Conservation (phyloP, 2,888 invertebrate species). For the Xestia ashworthii region DNA sequence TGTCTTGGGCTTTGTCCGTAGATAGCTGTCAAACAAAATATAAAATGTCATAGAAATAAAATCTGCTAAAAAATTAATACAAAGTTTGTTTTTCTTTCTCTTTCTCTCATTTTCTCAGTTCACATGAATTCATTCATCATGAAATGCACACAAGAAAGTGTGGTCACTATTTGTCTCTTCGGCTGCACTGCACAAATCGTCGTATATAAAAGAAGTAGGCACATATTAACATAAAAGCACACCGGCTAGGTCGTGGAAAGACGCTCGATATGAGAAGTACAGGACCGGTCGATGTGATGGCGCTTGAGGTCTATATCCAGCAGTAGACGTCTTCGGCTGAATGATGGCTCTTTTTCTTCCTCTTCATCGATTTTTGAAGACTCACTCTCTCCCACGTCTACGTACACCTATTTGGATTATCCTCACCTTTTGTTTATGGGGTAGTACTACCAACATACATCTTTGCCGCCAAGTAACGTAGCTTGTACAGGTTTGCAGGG, state of each 20-base stretch:
- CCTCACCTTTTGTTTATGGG: slow-evolving; percentile 1
- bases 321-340: background rate
- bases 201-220: background rate
- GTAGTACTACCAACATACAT: background rate
- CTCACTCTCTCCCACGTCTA: background rate
- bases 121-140: background rate
- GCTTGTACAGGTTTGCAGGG: too few species aligned
- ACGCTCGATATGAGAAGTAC: background rate
- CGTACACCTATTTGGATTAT: background rate
- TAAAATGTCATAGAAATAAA: slow-evolving; percentile 33
- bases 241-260: background rate
- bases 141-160: background rate
- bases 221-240: background rate
- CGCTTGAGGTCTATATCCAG: background rate
- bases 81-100: background rate
- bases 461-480: background rate
- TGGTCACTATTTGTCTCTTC: background rate
- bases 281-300: background rate
- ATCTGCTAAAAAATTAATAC: background rate
- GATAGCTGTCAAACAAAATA: slow-evolving; percentile 28
- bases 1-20: background rate
- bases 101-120: background rate
- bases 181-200: background rate
- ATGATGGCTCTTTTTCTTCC: background rate
- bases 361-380: background rate